A percentile compares a stretch with the other conserved stretches of the same genome.
phyloP scores from a whole-genome alignment of 2,888 invertebrate species.

The Chrysodeixis includens region DNA sequence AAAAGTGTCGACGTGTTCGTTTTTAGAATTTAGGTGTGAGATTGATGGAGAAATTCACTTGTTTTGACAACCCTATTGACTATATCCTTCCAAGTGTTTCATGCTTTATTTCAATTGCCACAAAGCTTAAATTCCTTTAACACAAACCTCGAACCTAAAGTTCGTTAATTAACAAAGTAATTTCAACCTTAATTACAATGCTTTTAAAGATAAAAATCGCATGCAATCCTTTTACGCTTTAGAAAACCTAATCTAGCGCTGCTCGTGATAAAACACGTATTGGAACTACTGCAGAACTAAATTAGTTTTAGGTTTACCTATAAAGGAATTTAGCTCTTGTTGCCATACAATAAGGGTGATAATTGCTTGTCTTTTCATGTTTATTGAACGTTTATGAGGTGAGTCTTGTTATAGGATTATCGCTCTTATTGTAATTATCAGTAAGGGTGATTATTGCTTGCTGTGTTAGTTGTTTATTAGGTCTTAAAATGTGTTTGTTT shows the following conservation, averaged over 20 bases:
- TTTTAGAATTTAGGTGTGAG: not conserved
- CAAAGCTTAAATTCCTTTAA: not conserved
- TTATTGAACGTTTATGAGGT: not conserved
- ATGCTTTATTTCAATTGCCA: fast-evolving
- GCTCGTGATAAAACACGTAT: constrained; percentile 2
- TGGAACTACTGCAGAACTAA: not conserved
- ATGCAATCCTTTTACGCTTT: not conserved
- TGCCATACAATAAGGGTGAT: not conserved
- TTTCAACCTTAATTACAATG: not conserved
- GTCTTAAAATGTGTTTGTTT: not conserved
- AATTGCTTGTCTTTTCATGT: not conserved
- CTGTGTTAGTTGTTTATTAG: too few relatives aligned
- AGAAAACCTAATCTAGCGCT: not conserved
- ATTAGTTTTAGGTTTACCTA: not conserved
- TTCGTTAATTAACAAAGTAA: not conserved
- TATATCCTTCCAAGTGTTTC: constrained; percentile 10
- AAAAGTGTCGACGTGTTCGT: not conserved
- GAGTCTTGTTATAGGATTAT: too few relatives aligned
- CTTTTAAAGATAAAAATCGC: not conserved
- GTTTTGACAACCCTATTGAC: not conserved
- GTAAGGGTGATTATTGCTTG: too few relatives aligned
- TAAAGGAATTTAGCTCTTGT: not conserved
- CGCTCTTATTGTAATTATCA: too few relatives aligned
- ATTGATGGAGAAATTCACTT: not conserved
- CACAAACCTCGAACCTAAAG: not conserved